Conservation (phyloP, 2,888 invertebrate genomes). For the Polylopha cassiicola region DNA sequence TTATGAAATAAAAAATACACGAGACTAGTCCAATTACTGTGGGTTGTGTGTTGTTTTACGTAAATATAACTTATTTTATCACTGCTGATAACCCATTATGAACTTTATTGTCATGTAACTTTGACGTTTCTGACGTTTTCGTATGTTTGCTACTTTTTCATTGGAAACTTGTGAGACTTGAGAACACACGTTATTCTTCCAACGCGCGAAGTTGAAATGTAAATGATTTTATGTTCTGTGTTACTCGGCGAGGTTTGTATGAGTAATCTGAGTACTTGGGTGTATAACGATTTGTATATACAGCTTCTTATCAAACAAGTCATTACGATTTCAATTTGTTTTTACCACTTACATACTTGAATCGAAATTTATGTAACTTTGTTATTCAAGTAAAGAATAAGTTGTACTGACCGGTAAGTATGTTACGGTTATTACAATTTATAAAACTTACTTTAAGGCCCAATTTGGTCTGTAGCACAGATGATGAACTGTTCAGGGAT, state of each 20-base stretch:
- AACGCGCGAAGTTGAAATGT: constrained; percentile 8
- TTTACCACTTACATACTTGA: constrained; percentile 10
- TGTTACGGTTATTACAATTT: constrained; percentile 7
- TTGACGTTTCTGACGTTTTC: constrained; percentile 27
- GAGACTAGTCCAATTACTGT: constrained; percentile 17
- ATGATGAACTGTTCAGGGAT: constrained; percentile 28
- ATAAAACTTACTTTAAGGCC: constrained; percentile 49
- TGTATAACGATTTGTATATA: constrained; percentile 19
- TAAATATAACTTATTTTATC: constrained; percentile 46
- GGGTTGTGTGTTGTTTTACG: constrained; percentile 39
- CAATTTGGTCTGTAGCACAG: constrained; percentile 43
- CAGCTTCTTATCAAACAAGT: constrained; percentile 18
- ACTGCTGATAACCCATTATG: constrained; percentile 66
- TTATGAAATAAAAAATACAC: constrained; percentile 27
- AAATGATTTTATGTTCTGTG: constrained; percentile 6
- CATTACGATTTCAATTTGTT: constrained; percentile 13
- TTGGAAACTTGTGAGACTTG: constrained; percentile 5
- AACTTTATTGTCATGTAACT: constrained; percentile 46
- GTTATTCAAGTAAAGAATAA: background rate
- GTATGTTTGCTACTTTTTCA: background rate
- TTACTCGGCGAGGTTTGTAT: too few species aligned
- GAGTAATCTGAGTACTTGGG: constrained; percentile 4
- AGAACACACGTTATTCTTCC: constrained; percentile 12
- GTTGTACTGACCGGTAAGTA: constrained; percentile 4
- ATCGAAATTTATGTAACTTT: background rate